phyloP scores from a whole-genome alignment of 2,888 invertebrate species.

The Chrysodeixis includens region DNA sequence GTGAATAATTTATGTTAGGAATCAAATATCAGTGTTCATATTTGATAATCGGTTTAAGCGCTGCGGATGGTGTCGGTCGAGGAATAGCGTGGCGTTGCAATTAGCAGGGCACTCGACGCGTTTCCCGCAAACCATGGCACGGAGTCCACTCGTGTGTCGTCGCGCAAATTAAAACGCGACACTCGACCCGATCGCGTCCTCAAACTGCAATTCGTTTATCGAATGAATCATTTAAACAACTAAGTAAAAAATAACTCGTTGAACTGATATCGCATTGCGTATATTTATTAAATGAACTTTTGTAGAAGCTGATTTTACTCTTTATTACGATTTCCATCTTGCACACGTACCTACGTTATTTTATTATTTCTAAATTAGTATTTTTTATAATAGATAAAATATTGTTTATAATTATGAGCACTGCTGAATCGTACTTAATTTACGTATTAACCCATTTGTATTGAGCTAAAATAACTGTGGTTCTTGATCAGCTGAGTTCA shows the following conservation, averaged over 20 bases:
- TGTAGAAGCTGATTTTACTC: constrained; percentile 6
- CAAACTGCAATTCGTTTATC: constrained; percentile 80
- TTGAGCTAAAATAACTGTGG: background rate
- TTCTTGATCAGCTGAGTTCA: background rate
- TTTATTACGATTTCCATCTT: background rate
- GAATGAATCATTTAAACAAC: constrained; percentile 72
- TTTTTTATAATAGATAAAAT: too few relatives aligned
- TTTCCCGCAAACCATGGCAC: constrained; percentile 77
- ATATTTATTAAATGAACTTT: constrained; percentile 37
- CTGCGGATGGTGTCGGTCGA: constrained; percentile 69
- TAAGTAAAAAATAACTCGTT: constrained; percentile 49
- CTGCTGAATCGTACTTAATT: too few relatives aligned
- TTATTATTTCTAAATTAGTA: too few relatives aligned
- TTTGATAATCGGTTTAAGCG: constrained; percentile 70
- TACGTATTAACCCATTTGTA: too few relatives aligned
- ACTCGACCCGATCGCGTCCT: constrained; percentile 82
- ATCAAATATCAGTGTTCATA: constrained; percentile 55
- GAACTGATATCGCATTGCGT: constrained; percentile 38
- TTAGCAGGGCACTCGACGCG: constrained; percentile 86
- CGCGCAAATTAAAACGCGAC: constrained; percentile 88
- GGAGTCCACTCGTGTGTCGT: constrained; percentile 86
- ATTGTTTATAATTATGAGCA: too few relatives aligned
- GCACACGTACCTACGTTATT: too few relatives aligned
- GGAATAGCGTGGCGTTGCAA: constrained; percentile 81
- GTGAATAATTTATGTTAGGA: constrained; percentile 20